Evolutionary conservation across 2,888 invertebrate species (phyloP).

Genomic region (Omphaloscelis lunosa): DNA sequence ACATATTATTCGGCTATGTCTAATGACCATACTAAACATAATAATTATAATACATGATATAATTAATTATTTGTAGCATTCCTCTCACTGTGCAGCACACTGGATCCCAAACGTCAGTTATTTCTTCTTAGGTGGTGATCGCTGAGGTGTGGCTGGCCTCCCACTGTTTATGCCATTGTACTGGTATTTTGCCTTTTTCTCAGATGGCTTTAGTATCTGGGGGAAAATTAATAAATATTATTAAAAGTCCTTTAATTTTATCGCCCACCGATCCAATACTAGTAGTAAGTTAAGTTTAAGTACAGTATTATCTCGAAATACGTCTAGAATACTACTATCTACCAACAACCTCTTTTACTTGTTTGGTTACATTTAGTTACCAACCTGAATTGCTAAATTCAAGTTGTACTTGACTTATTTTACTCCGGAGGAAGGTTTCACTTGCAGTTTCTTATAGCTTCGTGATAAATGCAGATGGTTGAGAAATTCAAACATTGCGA

Average conservation of each 20-base stretch:
- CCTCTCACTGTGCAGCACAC: conserved; percentile 90
- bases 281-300: conserved; percentile 1
- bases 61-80: conserved; percentile 90
- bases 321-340: conserved; percentile 32
- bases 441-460: conserved; percentile 25
- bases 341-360: conserved; percentile 13
- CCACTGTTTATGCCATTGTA: conserved; percentile 97
- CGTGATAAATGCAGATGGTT: neutral
- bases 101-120: conserved; percentile 90
- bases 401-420: conserved; percentile 27
- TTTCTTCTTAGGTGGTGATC: conserved; percentile 94
- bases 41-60: conserved; percentile 89
- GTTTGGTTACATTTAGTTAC: conserved; percentile 10
- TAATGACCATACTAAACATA: conserved; percentile 85
- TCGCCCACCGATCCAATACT: neutral
- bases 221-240: neutral
- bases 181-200: conserved; percentile 99
- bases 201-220: conserved; percentile 99
- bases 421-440: conserved; percentile 4
- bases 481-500: neutral
- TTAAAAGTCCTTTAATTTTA: neutral
- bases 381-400: neutral
- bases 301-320: conserved; percentile 26
- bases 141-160: conserved; percentile 96
- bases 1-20: conserved; percentile 86